Evolutionary conservation across 1,140 invertebrate species (phyloP), one percentile per base, ranked within the genome.

Genomic region (Ceratina japonica): DNA sequence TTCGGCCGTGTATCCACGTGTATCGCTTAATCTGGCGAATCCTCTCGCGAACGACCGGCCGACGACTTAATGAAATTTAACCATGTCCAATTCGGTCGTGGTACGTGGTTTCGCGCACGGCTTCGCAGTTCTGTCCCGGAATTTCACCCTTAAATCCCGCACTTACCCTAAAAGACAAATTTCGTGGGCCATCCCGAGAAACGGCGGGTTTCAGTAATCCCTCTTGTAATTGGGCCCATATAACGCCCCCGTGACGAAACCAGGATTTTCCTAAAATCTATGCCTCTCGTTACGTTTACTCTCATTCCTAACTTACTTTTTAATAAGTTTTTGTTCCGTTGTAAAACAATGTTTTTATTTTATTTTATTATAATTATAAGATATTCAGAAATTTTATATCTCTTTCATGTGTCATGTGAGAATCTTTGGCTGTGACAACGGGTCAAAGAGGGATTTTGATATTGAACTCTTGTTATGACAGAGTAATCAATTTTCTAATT

Each of bases 1-100:
- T 56, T 10, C 0, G n/a, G 54, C 3, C 5, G 10, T 61, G 37
- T 31, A 61, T n/a, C 20, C n/a, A 20, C 54, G 44, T 51, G 44
- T 63, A 69, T 73, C 69, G 54, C 63, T 66, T 81, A 81, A 78
- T 84, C 71, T 61, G 58, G 51, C 68, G 58, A 79, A 82, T 16
- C 75, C 79, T 31, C 18, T 70, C 54, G 59, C 65, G 37, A 71
- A 78, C 62, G 51, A 58, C 56, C 59, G 31, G 66, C 37, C 37
- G 78, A 79, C 52, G 27, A 65, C 65, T 85, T 82, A 82, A 86
- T 85, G 83, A 86, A 86, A 86, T 86, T 83, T 68, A 80, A 85
- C 79, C 73, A 69, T 20, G 49, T 59, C 59, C 68, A 80, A 86
- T 86, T 80, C 79, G 78, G 24, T 79, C 69, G 77, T 58, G 64